Evolutionary conservation across 1,140 invertebrate genomes (phyloP).

Genomic region (Bombus confusus): DNA sequence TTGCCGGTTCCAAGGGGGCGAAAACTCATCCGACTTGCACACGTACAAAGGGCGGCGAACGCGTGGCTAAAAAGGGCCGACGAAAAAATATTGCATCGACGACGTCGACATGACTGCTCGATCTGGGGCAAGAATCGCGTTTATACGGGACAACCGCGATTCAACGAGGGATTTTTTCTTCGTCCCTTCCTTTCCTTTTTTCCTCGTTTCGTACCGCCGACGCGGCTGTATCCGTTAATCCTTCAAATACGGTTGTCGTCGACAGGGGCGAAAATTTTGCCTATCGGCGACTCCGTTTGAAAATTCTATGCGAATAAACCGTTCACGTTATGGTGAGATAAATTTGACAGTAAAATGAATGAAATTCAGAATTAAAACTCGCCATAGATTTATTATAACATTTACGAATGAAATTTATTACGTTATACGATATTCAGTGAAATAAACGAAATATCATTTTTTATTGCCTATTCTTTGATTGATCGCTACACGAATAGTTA

Average conservation of each 20-base stretch:
- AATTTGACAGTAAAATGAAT: too few relatives aligned
- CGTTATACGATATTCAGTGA: too few relatives aligned
- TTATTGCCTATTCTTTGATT: too few relatives aligned
- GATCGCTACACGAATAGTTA: too few relatives aligned
- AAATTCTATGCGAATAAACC: too few relatives aligned
- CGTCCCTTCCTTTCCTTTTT: not conserved
- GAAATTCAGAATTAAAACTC: too few relatives aligned
- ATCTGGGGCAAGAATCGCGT: not conserved
- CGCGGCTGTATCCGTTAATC: not conserved
- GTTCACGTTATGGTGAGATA: too few relatives aligned
- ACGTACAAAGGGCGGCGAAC: constrained; percentile 34
- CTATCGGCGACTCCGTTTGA: too few relatives aligned
- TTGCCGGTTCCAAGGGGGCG: constrained; percentile 17
- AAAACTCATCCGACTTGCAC: constrained; percentile 40
- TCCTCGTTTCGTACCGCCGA: not conserved
- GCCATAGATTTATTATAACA: too few relatives aligned
- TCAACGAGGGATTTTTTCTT: not conserved
- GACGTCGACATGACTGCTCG: not conserved
- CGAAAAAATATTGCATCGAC: constrained; percentile 24
- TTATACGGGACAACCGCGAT: not conserved
- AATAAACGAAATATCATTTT: too few relatives aligned
- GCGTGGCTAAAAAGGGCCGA: constrained; percentile 6
- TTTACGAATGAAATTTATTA: too few relatives aligned
- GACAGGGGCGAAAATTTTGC: too few relatives aligned
- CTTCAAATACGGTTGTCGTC: not conserved